phyloP scores from a whole-genome alignment of 2,797 vertebrate genomes.

The Thamnophis elegans region DNA sequence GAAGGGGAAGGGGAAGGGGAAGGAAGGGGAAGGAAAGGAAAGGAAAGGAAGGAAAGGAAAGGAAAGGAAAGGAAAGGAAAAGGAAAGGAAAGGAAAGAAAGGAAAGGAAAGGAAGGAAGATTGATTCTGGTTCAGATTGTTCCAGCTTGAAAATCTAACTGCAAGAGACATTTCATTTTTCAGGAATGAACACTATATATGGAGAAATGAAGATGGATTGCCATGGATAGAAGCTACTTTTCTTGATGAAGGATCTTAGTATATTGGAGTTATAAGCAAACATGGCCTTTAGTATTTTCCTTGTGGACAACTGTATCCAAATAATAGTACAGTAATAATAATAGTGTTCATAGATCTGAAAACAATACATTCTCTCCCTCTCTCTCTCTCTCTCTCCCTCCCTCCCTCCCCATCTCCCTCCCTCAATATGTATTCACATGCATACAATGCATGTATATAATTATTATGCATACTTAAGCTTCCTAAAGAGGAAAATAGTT shows the following conservation, averaged over 20 bases:
- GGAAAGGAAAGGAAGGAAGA: neutral
- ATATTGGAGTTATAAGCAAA: constrained; percentile 32
- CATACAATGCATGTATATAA: neutral
- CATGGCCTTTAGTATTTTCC: constrained; percentile 13
- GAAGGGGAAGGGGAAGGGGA: too few relatives aligned
- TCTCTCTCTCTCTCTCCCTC: neutral
- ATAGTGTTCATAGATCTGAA: neutral
- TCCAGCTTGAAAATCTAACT: constrained; percentile 21
- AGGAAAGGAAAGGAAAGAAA: neutral
- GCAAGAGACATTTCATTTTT: constrained; percentile 45
- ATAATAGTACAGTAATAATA: neutral
- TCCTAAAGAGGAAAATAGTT: neutral
- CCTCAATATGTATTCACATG: neutral
- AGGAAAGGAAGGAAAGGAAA: neutral
- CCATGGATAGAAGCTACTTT: constrained; percentile 30
- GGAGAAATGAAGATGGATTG: constrained; percentile 49
- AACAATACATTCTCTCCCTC: neutral
- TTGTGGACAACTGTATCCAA: neutral
- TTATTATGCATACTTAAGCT: neutral
- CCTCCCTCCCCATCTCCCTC: too few relatives aligned
- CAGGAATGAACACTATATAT: constrained; percentile 20
- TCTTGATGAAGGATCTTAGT: constrained; percentile 20
- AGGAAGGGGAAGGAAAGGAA: too few relatives aligned
- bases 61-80: too few relatives aligned
- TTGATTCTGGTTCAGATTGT: constrained; percentile 28